These are phyloP conservation scores for Crotophaga sulcirostris DNA, from an alignment of 2,113 vertebrate genomes.

Conservation along the genomic window DNA sequence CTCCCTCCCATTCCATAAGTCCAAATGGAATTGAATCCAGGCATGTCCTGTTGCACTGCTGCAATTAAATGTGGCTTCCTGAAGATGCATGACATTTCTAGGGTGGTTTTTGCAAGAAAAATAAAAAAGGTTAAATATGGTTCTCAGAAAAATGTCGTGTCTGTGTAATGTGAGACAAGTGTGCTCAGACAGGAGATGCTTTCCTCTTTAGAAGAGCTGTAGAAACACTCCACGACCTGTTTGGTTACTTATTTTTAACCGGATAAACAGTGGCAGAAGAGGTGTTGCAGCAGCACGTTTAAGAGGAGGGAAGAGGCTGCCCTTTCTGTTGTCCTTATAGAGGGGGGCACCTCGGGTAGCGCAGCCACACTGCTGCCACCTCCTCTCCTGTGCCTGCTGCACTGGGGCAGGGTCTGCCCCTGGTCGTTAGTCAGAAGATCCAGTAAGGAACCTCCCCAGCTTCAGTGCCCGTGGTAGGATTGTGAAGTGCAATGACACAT, in stretches of 20 bases:
- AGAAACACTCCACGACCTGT: neutral
- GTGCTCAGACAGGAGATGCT: neutral
- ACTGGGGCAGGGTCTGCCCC: neutral
- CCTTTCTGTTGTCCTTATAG: neutral
- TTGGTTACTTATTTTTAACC: neutral
- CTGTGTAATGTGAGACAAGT: neutral
- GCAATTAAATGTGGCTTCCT: neutral
- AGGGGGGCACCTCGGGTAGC: fast-evolving
- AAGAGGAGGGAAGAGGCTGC: neutral
- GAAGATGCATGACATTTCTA: fast-evolving
- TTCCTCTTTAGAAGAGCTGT: neutral
- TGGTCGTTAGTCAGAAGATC: neutral
- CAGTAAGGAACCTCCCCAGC: neutral
- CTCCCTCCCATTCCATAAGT: neutral
- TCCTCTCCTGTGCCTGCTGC: neutral
- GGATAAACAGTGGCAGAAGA: neutral
- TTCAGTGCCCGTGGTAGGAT: neutral
- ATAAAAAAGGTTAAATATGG: neutral
- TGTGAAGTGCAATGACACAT: neutral
- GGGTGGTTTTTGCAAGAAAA: neutral
- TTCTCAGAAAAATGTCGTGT: neutral
- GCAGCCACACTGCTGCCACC: neutral
- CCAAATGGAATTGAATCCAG: neutral
- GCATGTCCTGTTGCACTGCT: neutral
- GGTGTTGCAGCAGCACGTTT: neutral